Percentiles rank a stretch among this genome's conserved stretches.
Conservation (phyloP, 2,888 invertebrate genomes). For the Spisula solida region DNA sequence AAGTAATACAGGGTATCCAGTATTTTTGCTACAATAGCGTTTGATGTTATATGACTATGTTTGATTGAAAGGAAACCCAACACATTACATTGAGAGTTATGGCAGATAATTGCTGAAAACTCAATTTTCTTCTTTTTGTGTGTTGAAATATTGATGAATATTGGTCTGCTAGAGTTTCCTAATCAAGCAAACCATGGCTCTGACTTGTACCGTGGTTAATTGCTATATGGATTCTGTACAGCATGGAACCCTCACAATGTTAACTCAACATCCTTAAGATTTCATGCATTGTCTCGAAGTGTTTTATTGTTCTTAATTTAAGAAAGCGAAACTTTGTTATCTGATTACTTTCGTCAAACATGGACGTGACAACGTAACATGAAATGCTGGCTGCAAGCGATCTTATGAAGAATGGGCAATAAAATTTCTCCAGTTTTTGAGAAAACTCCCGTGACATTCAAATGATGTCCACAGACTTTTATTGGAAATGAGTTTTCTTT, state of each 20-base stretch:
- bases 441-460: neutral
- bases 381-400: slow-evolving; percentile 7
- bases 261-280: slow-evolving; percentile 3
- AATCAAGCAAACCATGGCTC: slow-evolving; percentile 2
- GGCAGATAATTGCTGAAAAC: slow-evolving; percentile 12
- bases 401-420: slow-evolving; percentile 17
- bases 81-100: neutral
- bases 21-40: neutral
- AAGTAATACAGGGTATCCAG: too few relatives aligned
- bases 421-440: slow-evolving; percentile 3
- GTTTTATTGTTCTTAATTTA: slow-evolving; percentile 51
- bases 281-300: slow-evolving; percentile 24
- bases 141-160: slow-evolving; percentile 22
- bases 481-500: slow-evolving; percentile 11
- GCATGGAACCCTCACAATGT: neutral
- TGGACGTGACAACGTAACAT: slow-evolving; percentile 20
- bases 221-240: slow-evolving; percentile 14
- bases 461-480: neutral
- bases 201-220: neutral
- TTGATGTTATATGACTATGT: slow-evolving; percentile 17
- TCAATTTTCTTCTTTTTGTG: slow-evolving; percentile 16
- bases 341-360: slow-evolving; percentile 50
- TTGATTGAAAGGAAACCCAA: neutral
- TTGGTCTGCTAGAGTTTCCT: neutral
- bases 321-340: slow-evolving; percentile 34